Evolutionary conservation across 2,113 vertebrate genomes (phyloP).

Genomic region (Piaya cayana): DNA sequence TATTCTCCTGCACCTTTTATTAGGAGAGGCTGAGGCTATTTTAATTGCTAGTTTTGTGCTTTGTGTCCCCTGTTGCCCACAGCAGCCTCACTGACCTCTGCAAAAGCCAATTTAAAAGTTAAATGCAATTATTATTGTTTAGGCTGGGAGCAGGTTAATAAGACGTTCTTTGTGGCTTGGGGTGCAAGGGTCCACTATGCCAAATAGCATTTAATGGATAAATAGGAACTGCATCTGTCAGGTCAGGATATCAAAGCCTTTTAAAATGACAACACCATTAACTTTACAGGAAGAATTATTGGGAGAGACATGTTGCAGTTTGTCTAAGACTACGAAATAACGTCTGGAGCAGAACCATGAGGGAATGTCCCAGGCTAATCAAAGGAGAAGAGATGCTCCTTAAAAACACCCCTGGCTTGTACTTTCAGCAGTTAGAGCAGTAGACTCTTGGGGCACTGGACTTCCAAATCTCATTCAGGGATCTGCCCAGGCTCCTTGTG

Average conservation of each 20-base stretch:
- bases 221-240: neutral
- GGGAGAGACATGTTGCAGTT: neutral
- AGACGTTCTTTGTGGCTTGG: neutral
- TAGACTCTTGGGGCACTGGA: neutral
- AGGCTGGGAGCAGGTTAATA: neutral
- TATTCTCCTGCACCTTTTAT: neutral
- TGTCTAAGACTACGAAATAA: neutral
- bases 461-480: neutral
- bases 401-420: neutral
- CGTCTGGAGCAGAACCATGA: accelerated
- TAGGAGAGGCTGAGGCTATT: neutral
- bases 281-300: neutral
- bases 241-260: neutral
- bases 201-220: neutral
- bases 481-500: neutral
- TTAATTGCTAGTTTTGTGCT: conserved; percentile 2
- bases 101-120: neutral
- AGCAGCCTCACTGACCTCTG: conserved; percentile 22
- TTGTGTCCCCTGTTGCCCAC: neutral
- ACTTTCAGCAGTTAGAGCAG: neutral
- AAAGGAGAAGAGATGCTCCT: neutral
- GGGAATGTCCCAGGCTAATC: neutral
- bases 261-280: neutral
- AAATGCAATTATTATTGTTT: conserved; percentile 13
- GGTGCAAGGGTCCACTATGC: neutral